phyloP scores from a whole-genome alignment of 2,888 invertebrate genomes.

The Leucoma salicis region DNA sequence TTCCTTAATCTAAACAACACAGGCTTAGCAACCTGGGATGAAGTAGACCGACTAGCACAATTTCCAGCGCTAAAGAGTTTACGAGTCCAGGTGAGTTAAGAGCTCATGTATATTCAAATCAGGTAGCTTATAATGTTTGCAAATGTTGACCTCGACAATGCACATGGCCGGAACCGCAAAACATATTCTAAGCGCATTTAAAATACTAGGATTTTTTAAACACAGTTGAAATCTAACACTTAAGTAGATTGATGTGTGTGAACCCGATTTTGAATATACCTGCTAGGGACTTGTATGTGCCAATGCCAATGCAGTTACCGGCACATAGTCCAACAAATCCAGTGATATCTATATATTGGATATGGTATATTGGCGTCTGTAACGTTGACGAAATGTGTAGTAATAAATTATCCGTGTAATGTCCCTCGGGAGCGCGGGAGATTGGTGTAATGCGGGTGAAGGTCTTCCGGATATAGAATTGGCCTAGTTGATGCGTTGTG shows the following conservation, averaged over 20 bases:
- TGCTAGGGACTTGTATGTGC: no score
- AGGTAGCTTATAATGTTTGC: constrained; percentile 25
- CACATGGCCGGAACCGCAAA: constrained; percentile 44
- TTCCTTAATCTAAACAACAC: constrained; percentile 94
- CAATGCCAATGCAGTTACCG: constrained; percentile 33
- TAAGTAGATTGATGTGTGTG: no score
- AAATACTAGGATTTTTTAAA: constrained; percentile 17
- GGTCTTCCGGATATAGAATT: constrained; percentile 74
- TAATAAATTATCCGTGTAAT: constrained; percentile 37
- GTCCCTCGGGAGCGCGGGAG: constrained; percentile 59
- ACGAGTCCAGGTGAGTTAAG: constrained; percentile 86
- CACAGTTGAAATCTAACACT: constrained; percentile 2
- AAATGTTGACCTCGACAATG: constrained; percentile 38
- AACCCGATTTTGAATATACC: no score
- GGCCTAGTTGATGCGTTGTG: constrained; percentile 67
- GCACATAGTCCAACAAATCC: constrained; percentile 28
- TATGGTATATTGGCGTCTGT: constrained; percentile 16
- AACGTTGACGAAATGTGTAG: constrained; percentile 20
- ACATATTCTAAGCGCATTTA: constrained; percentile 22
- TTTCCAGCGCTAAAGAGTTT: constrained; percentile 93
- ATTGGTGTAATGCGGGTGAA: constrained; percentile 67
- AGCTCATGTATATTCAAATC: constrained; percentile 24
- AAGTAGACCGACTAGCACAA: constrained; percentile 91
- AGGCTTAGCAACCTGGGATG: constrained; percentile 92
- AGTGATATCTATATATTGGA: constrained; percentile 27